A percentile compares a stretch with the other conserved stretches of the same genome.
phyloP scores from a whole-genome alignment of 23 tunicate genomes.

The Ascidia mentula region DNA sequence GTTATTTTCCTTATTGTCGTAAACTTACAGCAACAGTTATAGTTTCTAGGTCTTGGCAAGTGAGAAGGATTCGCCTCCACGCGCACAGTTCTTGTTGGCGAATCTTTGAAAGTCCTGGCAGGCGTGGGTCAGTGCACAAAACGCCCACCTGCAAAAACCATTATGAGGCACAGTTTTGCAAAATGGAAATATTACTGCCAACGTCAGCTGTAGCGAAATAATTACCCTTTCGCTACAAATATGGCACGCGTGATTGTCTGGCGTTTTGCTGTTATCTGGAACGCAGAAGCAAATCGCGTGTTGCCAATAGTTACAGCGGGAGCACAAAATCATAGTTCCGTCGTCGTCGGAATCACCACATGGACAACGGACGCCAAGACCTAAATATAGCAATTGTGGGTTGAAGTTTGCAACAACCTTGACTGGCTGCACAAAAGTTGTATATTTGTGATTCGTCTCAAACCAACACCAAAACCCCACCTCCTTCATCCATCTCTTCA shows the following conservation, averaged over 20 bases:
- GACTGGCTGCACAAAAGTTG: too few species aligned
- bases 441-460: too few species aligned
- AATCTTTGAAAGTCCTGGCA: slow-evolving; percentile 26
- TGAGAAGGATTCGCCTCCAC: slow-evolving; percentile 63
- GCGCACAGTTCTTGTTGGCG: slow-evolving; percentile 38
- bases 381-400: too few species aligned
- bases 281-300: slow-evolving; percentile 88
- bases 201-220: neutral
- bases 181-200: neutral
- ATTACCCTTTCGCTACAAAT: slow-evolving; percentile 43
- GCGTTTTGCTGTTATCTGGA: slow-evolving; percentile 21
- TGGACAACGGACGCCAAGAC: slow-evolving; percentile 76
- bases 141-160: slow-evolving; percentile 8
- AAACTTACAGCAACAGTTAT: neutral
- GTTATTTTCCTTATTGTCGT: too few species aligned
- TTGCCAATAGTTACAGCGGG: slow-evolving; percentile 74
- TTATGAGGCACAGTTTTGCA: neutral
- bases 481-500: neutral
- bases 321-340: slow-evolving; percentile 62
- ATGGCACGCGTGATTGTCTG: slow-evolving; percentile 60
- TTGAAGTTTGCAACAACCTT: too few species aligned
- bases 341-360: slow-evolving; percentile 66
- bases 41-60: slow-evolving; percentile 19
- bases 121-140: slow-evolving; percentile 56
- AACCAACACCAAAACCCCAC: too few species aligned